Base-by-base conservation (phyloP, 2,888 invertebrate species). In the Eucriotettix oculatus region DNA sequence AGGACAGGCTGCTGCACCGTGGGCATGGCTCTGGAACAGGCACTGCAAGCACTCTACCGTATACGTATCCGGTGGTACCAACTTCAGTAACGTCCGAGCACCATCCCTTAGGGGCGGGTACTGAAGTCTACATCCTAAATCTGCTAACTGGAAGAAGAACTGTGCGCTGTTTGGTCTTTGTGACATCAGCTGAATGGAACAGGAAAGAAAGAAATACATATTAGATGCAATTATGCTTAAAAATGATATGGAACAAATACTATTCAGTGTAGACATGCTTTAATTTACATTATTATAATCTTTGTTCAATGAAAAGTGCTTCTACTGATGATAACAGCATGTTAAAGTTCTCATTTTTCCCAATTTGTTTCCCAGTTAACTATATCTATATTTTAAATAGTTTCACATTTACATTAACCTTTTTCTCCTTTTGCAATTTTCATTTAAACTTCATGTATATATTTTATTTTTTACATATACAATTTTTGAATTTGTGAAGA, bases 91-190 rank as follows among this genome's bases (percentile, higher is more conserved):
- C 60, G 84, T 79, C 67, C 90, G 82, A 1, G 89, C 89, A 53
- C 89, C 88, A 70, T 96, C 95, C 52, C 91, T 81, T 65, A 97
- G 76, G 60, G 84, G 84, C 16, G 86, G 81, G 69, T 90, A 86
- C 65, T 85, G 83, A 68, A 93, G 79, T 59, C 83, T 82, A 69
- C 91, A 88, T 54, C 95, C 96, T 67, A 93, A 75, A 71, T 93
- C 92, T 68, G 92, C 90, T 67, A 96, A 76, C 72, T 92, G 90
- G 69, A 90, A 80, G 72, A 90, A 87, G 72, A 90, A 91, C 62
- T 85, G 84, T 48, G 84, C 80, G 69, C 88, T 87, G 71, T 85
- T 81, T 53, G 84, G 79, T 67, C 87, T 85, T 75, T 87, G 83
- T 0, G 95, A 85, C 78, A 96, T 90, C 57, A 90, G 76, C 86